These are phyloP conservation scores for Ophioninae sp. DNA, from an alignment of 2,888 invertebrate species.

Conservation along the genomic window DNA sequence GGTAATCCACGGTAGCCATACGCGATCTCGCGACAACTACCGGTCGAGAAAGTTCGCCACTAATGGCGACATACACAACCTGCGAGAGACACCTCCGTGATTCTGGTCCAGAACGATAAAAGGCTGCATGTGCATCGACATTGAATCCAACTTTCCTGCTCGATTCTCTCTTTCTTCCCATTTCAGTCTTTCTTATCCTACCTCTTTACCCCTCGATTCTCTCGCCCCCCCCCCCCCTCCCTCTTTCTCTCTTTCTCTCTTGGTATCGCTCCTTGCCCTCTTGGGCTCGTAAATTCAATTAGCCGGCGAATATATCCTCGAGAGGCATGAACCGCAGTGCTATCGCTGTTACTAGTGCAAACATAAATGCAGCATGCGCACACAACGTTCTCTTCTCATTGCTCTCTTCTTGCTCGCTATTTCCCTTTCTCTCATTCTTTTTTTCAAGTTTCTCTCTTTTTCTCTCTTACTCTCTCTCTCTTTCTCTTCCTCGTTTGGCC, in stretches of 20 bases:
- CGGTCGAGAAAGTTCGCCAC: conserved; percentile 69
- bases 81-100: conserved; percentile 59
- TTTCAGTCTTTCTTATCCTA: neutral
- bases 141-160: conserved; percentile 37
- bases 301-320: conserved; percentile 76
- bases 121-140: conserved; percentile 67
- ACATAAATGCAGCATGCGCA: conserved; percentile 52
- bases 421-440: conserved; percentile 3
- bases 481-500: conserved; percentile 7
- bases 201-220: neutral
- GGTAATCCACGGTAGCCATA: conserved; percentile 65
- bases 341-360: conserved; percentile 45
- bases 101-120: conserved; percentile 73
- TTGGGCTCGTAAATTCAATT: conserved; percentile 78
- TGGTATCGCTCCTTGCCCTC: conserved; percentile 27
- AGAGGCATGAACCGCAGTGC: conserved; percentile 65
- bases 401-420: conserved; percentile 13
- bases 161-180: conserved; percentile 19
- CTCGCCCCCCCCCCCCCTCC: neutral
- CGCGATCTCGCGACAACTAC: conserved; percentile 66
- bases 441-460: neutral
- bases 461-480: neutral
- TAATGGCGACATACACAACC: conserved; percentile 71
- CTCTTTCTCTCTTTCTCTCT: conserved; percentile 24
- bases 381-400: conserved; percentile 46